Conservation (phyloP, 1,140 invertebrate genomes). For the Chironomus striatipennis region DNA sequence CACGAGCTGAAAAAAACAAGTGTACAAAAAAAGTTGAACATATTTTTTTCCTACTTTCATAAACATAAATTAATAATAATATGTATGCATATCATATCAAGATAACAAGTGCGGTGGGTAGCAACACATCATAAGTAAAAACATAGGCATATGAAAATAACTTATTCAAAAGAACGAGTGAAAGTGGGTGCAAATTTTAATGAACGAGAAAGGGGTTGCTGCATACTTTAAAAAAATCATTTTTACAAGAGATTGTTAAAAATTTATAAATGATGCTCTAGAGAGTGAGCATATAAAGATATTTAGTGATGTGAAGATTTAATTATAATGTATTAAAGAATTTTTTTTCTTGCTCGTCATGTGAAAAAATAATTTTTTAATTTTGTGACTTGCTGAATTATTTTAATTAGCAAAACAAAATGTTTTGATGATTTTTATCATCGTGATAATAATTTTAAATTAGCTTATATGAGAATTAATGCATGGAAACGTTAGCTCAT, state of each 20-base stretch:
- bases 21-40: too few species aligned
- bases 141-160: not conserved
- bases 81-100: not conserved
- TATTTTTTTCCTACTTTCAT: not conserved
- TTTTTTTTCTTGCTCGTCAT: not conserved
- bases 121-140: not conserved
- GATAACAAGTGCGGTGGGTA: not conserved
- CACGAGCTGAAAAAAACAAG: too few species aligned
- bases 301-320: not conserved
- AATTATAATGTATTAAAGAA: not conserved
- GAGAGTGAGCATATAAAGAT: not conserved
- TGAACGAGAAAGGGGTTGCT: not conserved
- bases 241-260: not conserved
- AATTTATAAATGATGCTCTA: constrained; percentile 9
- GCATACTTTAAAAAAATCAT: too few species aligned
- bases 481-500: too few species aligned
- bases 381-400: too few species aligned
- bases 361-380: too few species aligned
- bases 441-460: too few species aligned
- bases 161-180: not conserved
- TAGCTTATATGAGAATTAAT: too few species aligned
- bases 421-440: too few species aligned
- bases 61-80: constrained; percentile 8
- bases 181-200: constrained; percentile 9
- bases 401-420: too few species aligned